These are phyloP conservation scores for Clarias fuscus DNA, from an alignment of 2,797 vertebrate species.

Conservation along the genomic window DNA sequence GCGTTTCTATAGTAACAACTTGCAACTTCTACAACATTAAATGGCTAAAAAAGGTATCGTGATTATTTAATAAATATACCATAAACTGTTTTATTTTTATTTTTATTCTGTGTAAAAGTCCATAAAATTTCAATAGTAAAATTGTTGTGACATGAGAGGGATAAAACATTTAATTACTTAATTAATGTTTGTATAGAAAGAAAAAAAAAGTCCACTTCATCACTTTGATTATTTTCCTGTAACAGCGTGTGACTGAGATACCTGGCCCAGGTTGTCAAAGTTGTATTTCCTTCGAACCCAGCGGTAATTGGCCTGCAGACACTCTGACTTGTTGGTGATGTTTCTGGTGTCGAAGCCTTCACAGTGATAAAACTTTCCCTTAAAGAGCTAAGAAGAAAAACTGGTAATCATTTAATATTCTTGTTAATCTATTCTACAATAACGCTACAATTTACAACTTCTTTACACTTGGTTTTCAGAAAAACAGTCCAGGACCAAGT, in stretches of 20 bases:
- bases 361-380: slow-evolving; percentile 95
- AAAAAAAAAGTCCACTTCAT: neutral
- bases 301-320: slow-evolving; percentile 77
- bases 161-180: neutral
- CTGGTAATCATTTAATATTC: no score
- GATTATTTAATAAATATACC: neutral
- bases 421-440: no score
- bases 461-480: neutral
- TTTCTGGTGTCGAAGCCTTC: slow-evolving; percentile 86
- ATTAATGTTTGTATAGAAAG: no score
- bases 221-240: neutral
- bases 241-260: slow-evolving; percentile 52
- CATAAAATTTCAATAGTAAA: neutral
- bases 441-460: neutral
- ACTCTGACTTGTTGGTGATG: slow-evolving; percentile 88
- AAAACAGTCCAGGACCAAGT: neutral
- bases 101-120: no score
- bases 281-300: slow-evolving; percentile 94
- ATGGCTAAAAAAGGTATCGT: neutral
- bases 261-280: slow-evolving; percentile 96
- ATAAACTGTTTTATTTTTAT: neutral
- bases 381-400: slow-evolving; percentile 82
- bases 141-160: neutral
- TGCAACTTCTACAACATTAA: neutral
- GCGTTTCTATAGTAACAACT: neutral